Evolutionary conservation across 2,113 vertebrate genomes (phyloP).

Genomic region (Galemys pyrenaicus): DNA sequence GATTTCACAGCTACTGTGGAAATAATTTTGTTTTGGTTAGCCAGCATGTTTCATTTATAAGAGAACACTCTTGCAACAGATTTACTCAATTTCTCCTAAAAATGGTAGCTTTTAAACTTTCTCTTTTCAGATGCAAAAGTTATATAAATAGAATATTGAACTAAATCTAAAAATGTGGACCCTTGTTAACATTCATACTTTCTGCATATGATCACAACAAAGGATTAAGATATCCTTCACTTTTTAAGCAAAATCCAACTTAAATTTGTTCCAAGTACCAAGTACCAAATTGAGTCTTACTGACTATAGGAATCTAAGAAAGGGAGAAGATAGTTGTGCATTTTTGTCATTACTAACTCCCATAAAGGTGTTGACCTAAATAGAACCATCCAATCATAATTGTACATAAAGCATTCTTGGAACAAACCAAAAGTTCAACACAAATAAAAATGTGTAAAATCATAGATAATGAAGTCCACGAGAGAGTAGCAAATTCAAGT

Average conservation of each 20-base stretch:
- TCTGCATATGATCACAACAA: background rate
- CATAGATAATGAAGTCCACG: background rate
- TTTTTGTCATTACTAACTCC: slow-evolving; percentile 15
- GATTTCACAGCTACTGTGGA: background rate
- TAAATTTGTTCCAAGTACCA: background rate
- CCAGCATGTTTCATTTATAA: background rate
- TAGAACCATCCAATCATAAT: background rate
- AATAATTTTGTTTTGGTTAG: background rate
- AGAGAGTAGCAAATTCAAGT: background rate
- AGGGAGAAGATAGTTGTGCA: background rate
- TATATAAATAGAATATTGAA: background rate
- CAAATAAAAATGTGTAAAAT: slow-evolving; percentile 12
- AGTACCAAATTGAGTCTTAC: slow-evolving; percentile 29
- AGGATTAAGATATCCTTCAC: background rate
- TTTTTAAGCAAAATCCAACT: background rate
- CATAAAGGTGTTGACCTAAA: background rate
- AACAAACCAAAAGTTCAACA: slow-evolving; percentile 36
- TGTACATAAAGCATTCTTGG: background rate
- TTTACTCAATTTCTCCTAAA: background rate
- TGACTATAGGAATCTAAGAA: background rate
- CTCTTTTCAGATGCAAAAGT: background rate
- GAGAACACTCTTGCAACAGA: background rate
- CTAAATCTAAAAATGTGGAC: background rate
- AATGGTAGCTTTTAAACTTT: background rate
- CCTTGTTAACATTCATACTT: background rate